phyloP scores from a whole-genome alignment of 2,113 vertebrate species.

The Xenopus laevis region DNA sequence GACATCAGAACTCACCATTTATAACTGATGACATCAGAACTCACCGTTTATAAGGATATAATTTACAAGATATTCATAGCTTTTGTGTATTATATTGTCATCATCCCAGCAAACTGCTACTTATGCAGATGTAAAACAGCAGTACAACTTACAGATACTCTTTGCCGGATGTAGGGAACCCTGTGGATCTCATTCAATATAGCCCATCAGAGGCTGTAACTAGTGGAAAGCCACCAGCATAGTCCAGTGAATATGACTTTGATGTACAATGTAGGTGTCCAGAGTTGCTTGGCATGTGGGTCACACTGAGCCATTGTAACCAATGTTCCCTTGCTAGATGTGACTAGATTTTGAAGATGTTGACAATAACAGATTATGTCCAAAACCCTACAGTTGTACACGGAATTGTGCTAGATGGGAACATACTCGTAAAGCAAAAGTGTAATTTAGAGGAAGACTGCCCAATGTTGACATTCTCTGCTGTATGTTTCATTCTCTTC shows the following conservation, averaged over 20 bases:
- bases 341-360: neutral
- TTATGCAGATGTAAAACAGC: too few relatives aligned
- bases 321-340: neutral
- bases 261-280: neutral
- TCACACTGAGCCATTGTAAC: neutral
- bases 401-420: neutral
- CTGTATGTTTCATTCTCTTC: neutral
- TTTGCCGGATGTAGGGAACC: neutral
- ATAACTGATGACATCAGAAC: too few relatives aligned
- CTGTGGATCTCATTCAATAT: neutral
- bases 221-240: neutral
- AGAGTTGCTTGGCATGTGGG: slow-evolving; percentile 1
- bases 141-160: too few relatives aligned
- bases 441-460: too few relatives aligned
- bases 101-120: too few relatives aligned
- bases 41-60: too few relatives aligned
- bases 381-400: neutral
- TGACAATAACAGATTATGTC: slow-evolving; percentile 5
- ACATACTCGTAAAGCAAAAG: too few relatives aligned
- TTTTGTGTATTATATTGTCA: too few relatives aligned
- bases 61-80: too few relatives aligned
- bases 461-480: neutral
- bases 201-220: neutral
- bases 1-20: too few relatives aligned
- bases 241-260: neutral